Evolutionary conservation across 2,797 vertebrate genomes (phyloP), one percentile per base, ranked within the genome.

Genomic region (Nyctibius grandis): DNA sequence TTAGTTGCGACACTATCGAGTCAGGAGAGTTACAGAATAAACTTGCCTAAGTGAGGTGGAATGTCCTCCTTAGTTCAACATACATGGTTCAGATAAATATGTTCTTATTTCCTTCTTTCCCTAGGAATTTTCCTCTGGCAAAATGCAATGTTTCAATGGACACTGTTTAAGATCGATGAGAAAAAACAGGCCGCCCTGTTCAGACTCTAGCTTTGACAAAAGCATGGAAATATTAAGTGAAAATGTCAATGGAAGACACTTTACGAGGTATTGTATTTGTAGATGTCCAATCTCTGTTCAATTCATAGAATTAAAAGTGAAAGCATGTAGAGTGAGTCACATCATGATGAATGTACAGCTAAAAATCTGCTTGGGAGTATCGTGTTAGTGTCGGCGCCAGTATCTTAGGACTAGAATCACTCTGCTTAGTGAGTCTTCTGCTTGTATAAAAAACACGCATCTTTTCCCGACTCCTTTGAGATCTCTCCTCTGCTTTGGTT

Each of bases 181-280:
- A 93, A 99, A 98, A 96, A 98, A 96, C 90, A 95, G 96, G 45
- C 98, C 98, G 11, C 95, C 91, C 42, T 98, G 97, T 57, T 98
- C 98, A 33, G 98, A 98, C 59, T 97, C 98, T 34, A 98, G 98
- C 90, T 98, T 98, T 97, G 98, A 98, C 50, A 98, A 98, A 88
- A 98, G 95, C 76, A 95, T 92, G 97, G 97, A 97, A 97, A 98
- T 96, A 97, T 60, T 95, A 73, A 98, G 93, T 89, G 97, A 96
- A 95, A 97, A 95, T 95, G 82, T 96, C 56, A 97, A 86, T 91
- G 96, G 45, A 82, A 97, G 97, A 50, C 98, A 97, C 95, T 98
- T 98, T 92, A 98, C 98, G 9, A 99, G 99, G 99, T 99, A 98
- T 34, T 78, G 80, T 70, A 60, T 88, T 93, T 85, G 48, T 38